These are phyloP conservation scores for Eristalinus aeneus DNA, from an alignment of 2,888 invertebrate species.

Conservation along the genomic window DNA sequence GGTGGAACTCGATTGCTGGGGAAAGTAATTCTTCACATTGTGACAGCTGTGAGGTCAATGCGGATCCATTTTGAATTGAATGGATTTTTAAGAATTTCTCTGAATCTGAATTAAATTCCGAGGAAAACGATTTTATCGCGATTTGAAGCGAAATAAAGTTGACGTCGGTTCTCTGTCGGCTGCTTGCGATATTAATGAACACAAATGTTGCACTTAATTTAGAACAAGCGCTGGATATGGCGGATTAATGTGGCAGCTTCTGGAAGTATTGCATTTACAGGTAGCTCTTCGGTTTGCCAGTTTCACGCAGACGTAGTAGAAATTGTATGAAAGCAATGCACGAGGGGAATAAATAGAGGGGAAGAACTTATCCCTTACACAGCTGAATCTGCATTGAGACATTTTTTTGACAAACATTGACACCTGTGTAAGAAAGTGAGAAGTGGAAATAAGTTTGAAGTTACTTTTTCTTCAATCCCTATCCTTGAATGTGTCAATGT, in stretches of 20 bases:
- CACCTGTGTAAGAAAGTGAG: too few relatives aligned
- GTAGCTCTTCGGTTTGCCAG: too few relatives aligned
- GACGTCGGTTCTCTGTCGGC: neutral
- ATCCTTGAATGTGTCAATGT: too few relatives aligned
- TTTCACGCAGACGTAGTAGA: too few relatives aligned
- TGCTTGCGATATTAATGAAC: neutral
- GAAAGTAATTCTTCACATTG: neutral
- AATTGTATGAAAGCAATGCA: too few relatives aligned
- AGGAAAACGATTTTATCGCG: neutral
- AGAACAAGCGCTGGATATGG: neutral
- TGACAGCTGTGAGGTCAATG: neutral
- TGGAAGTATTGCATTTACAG: too few relatives aligned
- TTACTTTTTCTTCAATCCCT: too few relatives aligned
- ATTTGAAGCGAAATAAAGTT: neutral
- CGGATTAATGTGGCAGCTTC: neutral
- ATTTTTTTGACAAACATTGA: too few relatives aligned
- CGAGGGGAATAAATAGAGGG: too few relatives aligned
- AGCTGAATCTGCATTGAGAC: too few relatives aligned
- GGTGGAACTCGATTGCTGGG: constrained; percentile 4
- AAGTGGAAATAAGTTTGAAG: too few relatives aligned
- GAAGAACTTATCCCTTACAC: too few relatives aligned
- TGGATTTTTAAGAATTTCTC: neutral
- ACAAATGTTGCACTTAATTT: neutral
- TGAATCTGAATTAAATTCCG: neutral
- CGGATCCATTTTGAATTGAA: neutral